Conservation (phyloP, 1,140 invertebrate genomes). For the Sitophilus oryzae region DNA sequence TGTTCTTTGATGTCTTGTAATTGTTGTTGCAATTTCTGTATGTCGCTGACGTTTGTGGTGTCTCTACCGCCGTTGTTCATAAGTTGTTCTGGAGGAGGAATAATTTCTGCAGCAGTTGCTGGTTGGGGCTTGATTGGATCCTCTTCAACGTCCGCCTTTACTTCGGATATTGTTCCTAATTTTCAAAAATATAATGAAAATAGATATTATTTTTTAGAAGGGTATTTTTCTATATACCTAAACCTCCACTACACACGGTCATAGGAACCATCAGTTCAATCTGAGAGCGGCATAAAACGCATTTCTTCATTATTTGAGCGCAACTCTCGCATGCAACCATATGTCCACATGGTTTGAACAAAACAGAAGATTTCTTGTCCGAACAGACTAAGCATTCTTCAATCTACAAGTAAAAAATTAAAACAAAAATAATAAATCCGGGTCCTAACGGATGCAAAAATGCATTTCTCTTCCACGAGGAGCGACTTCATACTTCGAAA, state of each 20-base stretch:
- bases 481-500: too few species aligned
- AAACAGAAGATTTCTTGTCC: conserved; percentile 81
- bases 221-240: conserved; percentile 33
- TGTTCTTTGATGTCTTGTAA: conserved; percentile 96
- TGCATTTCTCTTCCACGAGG: too few species aligned
- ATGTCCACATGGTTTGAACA: conserved; percentile 92
- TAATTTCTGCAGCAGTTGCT: conserved; percentile 35
- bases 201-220: not conserved
- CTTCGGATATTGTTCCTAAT: conserved; percentile 47
- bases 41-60: conserved; percentile 72
- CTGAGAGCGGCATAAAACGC: conserved; percentile 84
- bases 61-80: conserved; percentile 83
- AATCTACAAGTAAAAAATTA: conserved; percentile 60
- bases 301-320: conserved; percentile 93
- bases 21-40: conserved; percentile 93
- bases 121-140: conserved; percentile 35
- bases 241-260: conserved; percentile 61
- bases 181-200: not conserved
- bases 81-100: conserved; percentile 44
- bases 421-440: too few species aligned
- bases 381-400: conserved; percentile 96
- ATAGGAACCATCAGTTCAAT: conserved; percentile 73
- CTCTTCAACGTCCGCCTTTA: conserved; percentile 47
- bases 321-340: conserved; percentile 92
- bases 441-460: too few species aligned